These are phyloP conservation scores for Falco rusticolus DNA, from an alignment of 2,797 vertebrate species.

Conservation along the genomic window DNA sequence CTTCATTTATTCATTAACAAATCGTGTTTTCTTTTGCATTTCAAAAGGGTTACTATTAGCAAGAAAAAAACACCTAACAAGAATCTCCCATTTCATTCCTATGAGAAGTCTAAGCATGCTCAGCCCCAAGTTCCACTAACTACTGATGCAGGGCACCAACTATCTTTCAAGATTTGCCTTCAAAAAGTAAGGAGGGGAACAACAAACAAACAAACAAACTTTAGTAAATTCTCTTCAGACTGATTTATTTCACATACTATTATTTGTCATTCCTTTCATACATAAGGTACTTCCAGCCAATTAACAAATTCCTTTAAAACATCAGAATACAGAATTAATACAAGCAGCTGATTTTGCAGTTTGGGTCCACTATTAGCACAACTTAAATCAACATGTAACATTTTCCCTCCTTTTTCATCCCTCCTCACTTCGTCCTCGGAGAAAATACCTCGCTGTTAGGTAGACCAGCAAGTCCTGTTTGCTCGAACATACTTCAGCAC, in stretches of 20 bases:
- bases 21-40: background rate
- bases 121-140: background rate
- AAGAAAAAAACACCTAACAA: background rate
- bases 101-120: background rate
- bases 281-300: background rate
- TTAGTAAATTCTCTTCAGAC: background rate
- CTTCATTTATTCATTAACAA: background rate
- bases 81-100: background rate
- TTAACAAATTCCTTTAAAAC: background rate
- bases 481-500: background rate
- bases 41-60: background rate
- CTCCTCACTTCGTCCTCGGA: background rate
- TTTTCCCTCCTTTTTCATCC: background rate
- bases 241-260: background rate
- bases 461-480: background rate
- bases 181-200: background rate
- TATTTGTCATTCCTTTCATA: background rate
- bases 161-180: background rate
- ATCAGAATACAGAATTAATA: background rate
- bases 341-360: background rate
- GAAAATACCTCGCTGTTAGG: fast-evolving
- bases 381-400: background rate
- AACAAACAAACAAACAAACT: background rate
- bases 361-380: fast-evolving
- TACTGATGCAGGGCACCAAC: fast-evolving